Evolutionary conservation across 1,140 invertebrate genomes (phyloP), one percentile per base, ranked within the genome.

Genomic region (Neodiprion lecontei): DNA sequence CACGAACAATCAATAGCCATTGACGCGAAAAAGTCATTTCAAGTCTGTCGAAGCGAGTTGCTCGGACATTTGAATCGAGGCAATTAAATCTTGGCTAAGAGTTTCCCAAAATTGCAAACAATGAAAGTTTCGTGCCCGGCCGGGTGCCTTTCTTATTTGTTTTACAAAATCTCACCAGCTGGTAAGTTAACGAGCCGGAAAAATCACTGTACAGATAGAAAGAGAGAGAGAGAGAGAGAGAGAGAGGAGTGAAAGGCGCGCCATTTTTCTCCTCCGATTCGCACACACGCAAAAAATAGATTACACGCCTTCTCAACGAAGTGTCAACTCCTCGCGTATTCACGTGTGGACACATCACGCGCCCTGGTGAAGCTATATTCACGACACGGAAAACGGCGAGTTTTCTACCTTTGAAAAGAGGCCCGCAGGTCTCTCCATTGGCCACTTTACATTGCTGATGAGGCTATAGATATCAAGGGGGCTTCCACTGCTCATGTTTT

Each of bases 401-500:
- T 17, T 61, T 17, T 17, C 53, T 61, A 5, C 8, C 11, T 61
- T 17, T 12, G 3, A 17, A 17, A 61, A 61, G 53, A 61, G 53
- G 53, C n/a, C 28, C 28, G 28, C 11, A 61, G 53, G 53, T 12
- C 53, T 61, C 53, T 61, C 53, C 53, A 61, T 61, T 61, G 53
- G n/a, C 53, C 53, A 61, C 53, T 61, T 61, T 61, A 61, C 53
- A 61, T 61, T 61, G 53, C 53, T 61, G 53, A 61, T 61, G 53
- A 61, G 53, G 53, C 53, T 17, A 61, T 61, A 61, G 53, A 61
- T 61, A 61, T 14, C 53, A 61, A 17, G 53, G n/a, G n/a, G 53
- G 53, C 53, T 61, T 61, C 53, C 53, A 61, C 53, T 61, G 53
- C 53, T 61, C 53, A 61, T 61, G 53, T 61, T 61, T 61, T 61